Evolutionary conservation across 2,113 vertebrate genomes (phyloP).

Genomic region (Pedetes capensis): DNA sequence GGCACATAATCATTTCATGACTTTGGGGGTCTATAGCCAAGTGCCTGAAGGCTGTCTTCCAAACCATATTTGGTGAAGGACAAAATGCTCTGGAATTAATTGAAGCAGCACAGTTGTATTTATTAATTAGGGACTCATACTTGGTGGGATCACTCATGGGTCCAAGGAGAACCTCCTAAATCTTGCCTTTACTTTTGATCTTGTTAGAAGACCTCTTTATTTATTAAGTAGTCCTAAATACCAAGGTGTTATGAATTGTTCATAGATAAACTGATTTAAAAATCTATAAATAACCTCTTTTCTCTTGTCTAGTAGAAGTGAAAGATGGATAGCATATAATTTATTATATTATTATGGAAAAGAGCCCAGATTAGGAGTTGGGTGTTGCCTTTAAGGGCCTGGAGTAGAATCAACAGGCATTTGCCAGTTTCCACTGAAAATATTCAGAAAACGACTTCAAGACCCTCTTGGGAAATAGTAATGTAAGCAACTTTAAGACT

Average conservation of each 20-base stretch:
- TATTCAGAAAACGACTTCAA: slow-evolving; percentile 50
- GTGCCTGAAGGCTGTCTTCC: slow-evolving; percentile 23
- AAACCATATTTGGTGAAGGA: background rate
- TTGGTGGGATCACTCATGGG: background rate
- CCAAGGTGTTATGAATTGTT: background rate
- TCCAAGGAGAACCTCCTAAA: background rate
- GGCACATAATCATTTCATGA: background rate
- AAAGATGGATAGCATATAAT: background rate
- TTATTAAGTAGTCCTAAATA: background rate
- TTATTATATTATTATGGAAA: background rate
- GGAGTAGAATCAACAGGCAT: background rate
- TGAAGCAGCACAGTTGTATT: slow-evolving; percentile 12
- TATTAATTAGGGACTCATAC: background rate
- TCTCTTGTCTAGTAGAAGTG: slow-evolving; percentile 17
- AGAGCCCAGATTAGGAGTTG: slow-evolving; percentile 11
- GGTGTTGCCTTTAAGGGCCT: slow-evolving; percentile 13
- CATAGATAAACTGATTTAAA: background rate
- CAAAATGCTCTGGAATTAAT: slow-evolving; percentile 20
- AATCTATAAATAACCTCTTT: background rate
- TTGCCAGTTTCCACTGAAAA: slow-evolving; percentile 45
- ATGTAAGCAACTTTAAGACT: background rate
- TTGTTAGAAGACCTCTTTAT: background rate
- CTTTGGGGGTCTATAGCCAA: background rate
- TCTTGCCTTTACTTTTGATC: background rate
- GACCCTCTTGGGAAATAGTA: background rate